Evolutionary conservation across 2,797 vertebrate species (phyloP).

Genomic region (Smutsia gigantea): DNA sequence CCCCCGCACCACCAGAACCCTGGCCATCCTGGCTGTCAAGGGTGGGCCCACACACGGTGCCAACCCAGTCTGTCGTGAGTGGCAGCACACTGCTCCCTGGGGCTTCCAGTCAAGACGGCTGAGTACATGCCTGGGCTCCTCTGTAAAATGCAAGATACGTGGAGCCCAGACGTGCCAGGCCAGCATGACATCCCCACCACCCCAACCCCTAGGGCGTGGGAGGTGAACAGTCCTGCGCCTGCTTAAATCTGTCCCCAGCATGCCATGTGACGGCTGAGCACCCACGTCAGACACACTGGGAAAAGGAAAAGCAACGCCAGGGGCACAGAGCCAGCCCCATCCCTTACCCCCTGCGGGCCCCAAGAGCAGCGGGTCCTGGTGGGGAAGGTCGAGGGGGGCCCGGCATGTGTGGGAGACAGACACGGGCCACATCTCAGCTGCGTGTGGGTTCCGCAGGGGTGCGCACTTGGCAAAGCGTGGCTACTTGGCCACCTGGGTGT

Average conservation of each 20-base stretch:
- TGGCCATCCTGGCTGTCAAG: rapidly evolving
- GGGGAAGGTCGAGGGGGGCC: too few species aligned
- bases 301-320: not conserved
- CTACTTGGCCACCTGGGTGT: too few species aligned
- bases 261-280: not conserved
- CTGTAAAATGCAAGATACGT: not conserved
- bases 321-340: too few species aligned
- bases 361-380: too few species aligned
- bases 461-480: too few species aligned
- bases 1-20: rapidly evolving
- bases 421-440: too few species aligned
- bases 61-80: not conserved
- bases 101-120: too few species aligned
- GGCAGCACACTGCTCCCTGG: rapidly evolving
- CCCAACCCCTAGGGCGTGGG: rapidly evolving
- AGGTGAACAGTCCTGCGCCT: not conserved
- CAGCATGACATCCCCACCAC: not conserved
- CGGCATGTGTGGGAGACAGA: too few species aligned
- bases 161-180: not conserved
- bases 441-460: too few species aligned
- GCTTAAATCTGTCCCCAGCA: rapidly evolving
- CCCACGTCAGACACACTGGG: not conserved
- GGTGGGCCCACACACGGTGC: too few species aligned
- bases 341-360: too few species aligned
- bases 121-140: not conserved